Evolutionary conservation across 2,113 vertebrate species (phyloP), one percentile per base, ranked within the genome.

Genomic region (Oreochromis niloticus): DNA sequence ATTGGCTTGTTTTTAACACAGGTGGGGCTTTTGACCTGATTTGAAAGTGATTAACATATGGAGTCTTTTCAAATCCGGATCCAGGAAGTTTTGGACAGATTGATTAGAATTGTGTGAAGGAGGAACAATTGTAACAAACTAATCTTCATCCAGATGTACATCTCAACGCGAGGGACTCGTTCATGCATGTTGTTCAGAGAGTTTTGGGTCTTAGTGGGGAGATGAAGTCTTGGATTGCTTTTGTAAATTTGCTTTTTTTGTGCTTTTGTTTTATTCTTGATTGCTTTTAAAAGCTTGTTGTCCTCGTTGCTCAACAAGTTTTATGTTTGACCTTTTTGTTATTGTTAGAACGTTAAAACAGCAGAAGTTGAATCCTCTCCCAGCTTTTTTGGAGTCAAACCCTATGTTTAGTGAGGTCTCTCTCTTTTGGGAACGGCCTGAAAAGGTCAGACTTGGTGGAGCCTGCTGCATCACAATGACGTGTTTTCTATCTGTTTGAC

Each of bases 121-220:
- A 73, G 46, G 39, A 71, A 43, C 36, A 24, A 43, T 4, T 43
- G 0, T 14, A 36, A 63, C 17, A 22, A 68, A 68, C 63, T 0
- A 41, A 68, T 68, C 36, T 22, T 13, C 11, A 68, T 68, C 63
- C 36, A 68, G 4, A 41, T 41, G 0, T 24, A 13, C 12, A 22
- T 68, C 36, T 41, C 34, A 68, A 68, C 6, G 4, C 10, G 17
- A 32, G 14, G 57, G 1, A 36, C 1, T 61, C 4, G 6, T 66
- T 68, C 12, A 0, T 0, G 63, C n/a, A 22, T 0, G 63, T 13
- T 14, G 19, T 24, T 34, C 11, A 24, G 36, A 22, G n/a, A 68
- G 0, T 41, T 41, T 24, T 8, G 34, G n/a, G 34, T 39, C 36
- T 68, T 3, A 22, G 36, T 68, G 19, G 1, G 1, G 3, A 5